A percentile compares a stretch with the other conserved stretches of the same genome.
Conservation (phyloP, 2,113 vertebrate genomes). For the Rhipidura dahli region DNA sequence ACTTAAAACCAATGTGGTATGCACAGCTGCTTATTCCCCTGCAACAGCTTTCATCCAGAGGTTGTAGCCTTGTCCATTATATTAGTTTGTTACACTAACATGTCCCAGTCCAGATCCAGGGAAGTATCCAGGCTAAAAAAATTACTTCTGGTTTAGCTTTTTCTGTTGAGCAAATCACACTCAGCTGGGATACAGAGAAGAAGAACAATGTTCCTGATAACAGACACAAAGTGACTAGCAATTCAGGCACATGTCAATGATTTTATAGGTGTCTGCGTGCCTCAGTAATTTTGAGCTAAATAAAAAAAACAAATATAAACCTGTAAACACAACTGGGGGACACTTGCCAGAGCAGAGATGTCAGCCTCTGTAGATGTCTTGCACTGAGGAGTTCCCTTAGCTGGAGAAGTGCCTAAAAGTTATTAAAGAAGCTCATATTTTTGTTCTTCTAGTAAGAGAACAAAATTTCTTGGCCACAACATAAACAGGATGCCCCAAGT, state of each 20-base stretch:
- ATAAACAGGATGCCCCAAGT: background rate
- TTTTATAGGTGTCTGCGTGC: background rate
- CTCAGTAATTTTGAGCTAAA: background rate
- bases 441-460: background rate
- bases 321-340: background rate
- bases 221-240: background rate
- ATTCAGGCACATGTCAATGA: background rate
- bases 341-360: background rate
- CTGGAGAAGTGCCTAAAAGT: background rate
- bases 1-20: background rate
- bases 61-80: background rate
- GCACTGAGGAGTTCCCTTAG: background rate
- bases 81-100: background rate
- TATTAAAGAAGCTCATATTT: background rate
- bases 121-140: background rate
- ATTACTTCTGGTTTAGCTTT: background rate
- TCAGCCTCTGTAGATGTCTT: background rate
- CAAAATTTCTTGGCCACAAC: background rate
- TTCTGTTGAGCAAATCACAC: background rate
- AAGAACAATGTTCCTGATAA: accelerated
- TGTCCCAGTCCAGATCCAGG: background rate
- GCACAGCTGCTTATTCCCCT: background rate
- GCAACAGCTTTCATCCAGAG: background rate
- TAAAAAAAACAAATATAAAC: background rate
- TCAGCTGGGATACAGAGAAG: background rate